These are phyloP conservation scores for Deilephila elpenor DNA, from an alignment of 2,888 invertebrate genomes.

Conservation along the genomic window DNA sequence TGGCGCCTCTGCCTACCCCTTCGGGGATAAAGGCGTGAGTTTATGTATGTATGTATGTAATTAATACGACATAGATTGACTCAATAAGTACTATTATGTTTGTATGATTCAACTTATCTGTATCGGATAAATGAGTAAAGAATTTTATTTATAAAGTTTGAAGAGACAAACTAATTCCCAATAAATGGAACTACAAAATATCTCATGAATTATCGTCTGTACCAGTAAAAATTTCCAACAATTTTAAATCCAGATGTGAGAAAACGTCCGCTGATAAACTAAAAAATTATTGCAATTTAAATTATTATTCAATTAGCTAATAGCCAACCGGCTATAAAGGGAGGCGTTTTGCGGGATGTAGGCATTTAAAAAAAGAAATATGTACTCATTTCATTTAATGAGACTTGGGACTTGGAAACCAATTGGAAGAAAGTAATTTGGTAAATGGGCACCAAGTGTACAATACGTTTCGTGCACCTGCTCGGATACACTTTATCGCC, in stretches of 20 bases:
- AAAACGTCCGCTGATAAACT: background rate
- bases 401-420: constrained; percentile 47
- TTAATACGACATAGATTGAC: no score
- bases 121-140: no score
- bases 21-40: no score
- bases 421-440: constrained; percentile 57
- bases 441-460: constrained; percentile 52
- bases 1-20: no score
- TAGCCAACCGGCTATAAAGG: constrained; percentile 29
- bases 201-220: background rate
- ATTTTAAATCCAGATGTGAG: constrained; percentile 3
- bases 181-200: background rate
- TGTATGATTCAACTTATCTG: no score
- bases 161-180: background rate
- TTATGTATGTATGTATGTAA: no score
- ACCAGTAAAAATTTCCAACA: no score
- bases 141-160: no score
- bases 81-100: no score
- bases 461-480: constrained; percentile 51
- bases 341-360: constrained; percentile 33
- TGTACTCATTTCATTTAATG: constrained; percentile 48
- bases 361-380: constrained; percentile 41
- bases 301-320: constrained; percentile 32
- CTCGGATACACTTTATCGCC: constrained; percentile 33
- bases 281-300: constrained; percentile 25